Base-by-base conservation (phyloP, 2,797 vertebrate species). In the Ammospiza maritima region DNA sequence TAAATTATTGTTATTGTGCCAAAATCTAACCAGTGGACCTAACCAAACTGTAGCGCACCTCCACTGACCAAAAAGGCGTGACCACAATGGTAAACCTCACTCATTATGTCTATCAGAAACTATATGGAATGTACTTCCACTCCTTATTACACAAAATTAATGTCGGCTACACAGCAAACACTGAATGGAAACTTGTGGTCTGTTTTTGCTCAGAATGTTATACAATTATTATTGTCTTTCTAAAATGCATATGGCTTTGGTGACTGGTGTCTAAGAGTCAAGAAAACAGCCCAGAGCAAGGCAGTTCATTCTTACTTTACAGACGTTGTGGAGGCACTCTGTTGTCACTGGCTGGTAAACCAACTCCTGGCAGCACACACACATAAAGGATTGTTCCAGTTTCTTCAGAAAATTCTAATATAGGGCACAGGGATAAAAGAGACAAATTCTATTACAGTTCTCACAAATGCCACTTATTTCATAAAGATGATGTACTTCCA, bases 301-400 rank as follows among this genome's bases (percentile, higher is more conserved):
- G 58, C 48, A 16, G 54, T 51, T 80, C 67, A 56, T 76, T 97
- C 98, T 91, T 96, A 99, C 99, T 99, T 99, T 99, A 98, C 99
- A 99, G 94, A 99, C 99, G 14, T 99, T 99, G 98, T 99, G 99
- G 84, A 98, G 98, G 97, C 99, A 99, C 96, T 98, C 97, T 42
- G 99, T 99, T 98, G 99, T 99, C 97, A 99, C 97, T 58, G 99
- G 99, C 96, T 99, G 99, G 97, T 98, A 99, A 95, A 99, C 99
- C 95, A 99, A 97, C 95, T 99, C 99, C 98, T 99, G 99, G 98
- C 99, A 99, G 98, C 99, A 99, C 91, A 99, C 98, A 76, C 99
- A 99, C 99, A 99, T 99, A 97, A 99, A 99, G 89, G 98, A 98
- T 96, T 99, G 99, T 97, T 99, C 99, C 98, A 99, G 98, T 97